phyloP scores from a whole-genome alignment of 2,113 vertebrate genomes.

The Zootoca vivipara region DNA sequence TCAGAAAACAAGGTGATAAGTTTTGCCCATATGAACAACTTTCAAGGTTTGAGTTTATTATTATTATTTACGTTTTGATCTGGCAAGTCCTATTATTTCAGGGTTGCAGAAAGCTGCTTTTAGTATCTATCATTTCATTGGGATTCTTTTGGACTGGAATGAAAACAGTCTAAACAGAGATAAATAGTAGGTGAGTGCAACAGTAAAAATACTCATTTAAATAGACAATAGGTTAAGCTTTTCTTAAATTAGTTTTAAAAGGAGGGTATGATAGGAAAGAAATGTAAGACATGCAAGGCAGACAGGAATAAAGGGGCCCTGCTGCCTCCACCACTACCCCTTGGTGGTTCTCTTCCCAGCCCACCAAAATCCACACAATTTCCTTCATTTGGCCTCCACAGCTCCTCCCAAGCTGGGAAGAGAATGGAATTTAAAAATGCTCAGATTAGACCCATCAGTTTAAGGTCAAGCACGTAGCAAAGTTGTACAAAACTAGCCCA shows the following conservation, averaged over 20 bases:
- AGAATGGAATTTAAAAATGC: background rate
- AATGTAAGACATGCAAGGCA: background rate
- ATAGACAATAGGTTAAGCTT: background rate
- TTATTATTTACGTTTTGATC: conserved; percentile 17
- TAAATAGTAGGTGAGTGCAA: background rate
- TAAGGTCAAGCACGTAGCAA: background rate
- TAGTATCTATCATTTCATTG: background rate
- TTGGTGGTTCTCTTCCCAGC: background rate
- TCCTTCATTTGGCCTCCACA: background rate
- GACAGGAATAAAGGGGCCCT: background rate
- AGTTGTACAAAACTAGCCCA: background rate
- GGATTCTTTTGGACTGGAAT: conserved; percentile 32
- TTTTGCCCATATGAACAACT: background rate
- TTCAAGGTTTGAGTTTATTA: background rate
- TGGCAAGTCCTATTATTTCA: conserved; percentile 36
- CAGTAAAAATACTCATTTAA: conserved; percentile 29
- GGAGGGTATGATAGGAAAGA: background rate
- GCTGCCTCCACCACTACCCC: background rate
- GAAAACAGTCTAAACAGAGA: conserved; percentile 18
- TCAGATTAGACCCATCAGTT: background rate
- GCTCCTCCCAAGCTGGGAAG: background rate
- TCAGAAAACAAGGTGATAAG: background rate
- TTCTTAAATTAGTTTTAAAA: conserved; percentile 4
- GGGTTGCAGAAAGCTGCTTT: conserved; percentile 50
- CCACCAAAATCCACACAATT: too few relatives aligned